These are phyloP conservation scores for Tetraodon nigroviridis DNA, from an alignment of 2,113 vertebrate genomes.

Conservation along the genomic window DNA sequence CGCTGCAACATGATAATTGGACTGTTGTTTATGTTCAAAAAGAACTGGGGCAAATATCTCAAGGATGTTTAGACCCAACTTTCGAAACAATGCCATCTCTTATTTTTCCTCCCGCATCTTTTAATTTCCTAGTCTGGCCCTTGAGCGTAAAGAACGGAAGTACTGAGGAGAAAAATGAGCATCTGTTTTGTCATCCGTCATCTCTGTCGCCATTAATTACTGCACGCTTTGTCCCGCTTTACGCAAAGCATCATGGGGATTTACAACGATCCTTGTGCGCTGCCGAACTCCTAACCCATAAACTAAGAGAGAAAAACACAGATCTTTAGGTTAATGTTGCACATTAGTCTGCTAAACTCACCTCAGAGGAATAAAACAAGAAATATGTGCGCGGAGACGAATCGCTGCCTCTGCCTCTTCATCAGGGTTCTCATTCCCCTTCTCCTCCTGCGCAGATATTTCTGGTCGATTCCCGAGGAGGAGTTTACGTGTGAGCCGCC, in stretches of 20 bases:
- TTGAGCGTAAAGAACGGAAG: slow-evolving; percentile 25
- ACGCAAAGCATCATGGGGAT: slow-evolving; percentile 3
- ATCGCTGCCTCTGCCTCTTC: neutral
- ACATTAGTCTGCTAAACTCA: slow-evolving; percentile 13
- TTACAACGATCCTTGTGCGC: neutral
- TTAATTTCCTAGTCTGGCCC: slow-evolving; percentile 76
- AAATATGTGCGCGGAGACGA: neutral
- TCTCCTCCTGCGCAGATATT: slow-evolving; percentile 68
- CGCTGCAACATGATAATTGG: slow-evolving; percentile 11
- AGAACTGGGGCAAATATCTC: slow-evolving; percentile 16
- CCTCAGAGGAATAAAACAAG: neutral
- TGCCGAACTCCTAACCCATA: slow-evolving; percentile 15
- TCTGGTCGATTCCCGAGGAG: slow-evolving; percentile 89
- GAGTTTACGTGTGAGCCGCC: slow-evolving; percentile 90
- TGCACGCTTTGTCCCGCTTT: slow-evolving; percentile 14
- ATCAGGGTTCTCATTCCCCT: neutral
- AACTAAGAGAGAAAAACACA: slow-evolving; percentile 3
- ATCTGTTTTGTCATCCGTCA: slow-evolving; percentile 36
- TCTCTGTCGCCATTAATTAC: slow-evolving; percentile 30
- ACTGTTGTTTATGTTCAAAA: slow-evolving; percentile 7
- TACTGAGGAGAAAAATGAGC: slow-evolving; percentile 33
- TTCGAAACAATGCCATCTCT: neutral
- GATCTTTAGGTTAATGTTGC: slow-evolving; percentile 18
- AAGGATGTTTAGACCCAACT: neutral
- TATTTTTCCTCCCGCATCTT: neutral